A percentile compares a stretch with the other conserved stretches of the same genome.
Evolutionary conservation across 2,888 invertebrate species (phyloP).

Genomic region (Diachrysia chrysitis): DNA sequence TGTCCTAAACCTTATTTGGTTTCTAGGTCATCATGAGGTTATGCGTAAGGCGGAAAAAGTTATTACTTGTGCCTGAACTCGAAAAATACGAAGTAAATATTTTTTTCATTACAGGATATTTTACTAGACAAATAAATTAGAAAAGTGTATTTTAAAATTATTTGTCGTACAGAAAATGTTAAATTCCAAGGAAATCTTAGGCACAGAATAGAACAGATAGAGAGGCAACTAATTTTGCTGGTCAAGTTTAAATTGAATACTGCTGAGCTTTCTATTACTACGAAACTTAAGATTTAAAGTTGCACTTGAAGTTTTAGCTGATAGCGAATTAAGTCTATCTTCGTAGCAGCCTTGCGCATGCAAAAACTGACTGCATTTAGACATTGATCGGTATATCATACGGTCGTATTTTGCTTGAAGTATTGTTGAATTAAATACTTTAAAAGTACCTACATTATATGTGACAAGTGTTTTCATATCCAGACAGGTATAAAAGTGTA

Average conservation of each 20-base stretch:
- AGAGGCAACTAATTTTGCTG: not conserved
- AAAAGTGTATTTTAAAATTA: too few relatives aligned
- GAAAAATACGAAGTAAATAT: not conserved
- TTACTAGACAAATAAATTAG: not conserved
- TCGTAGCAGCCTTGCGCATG: too few relatives aligned
- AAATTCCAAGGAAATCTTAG: not conserved
- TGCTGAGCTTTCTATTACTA: conserved; percentile 1
- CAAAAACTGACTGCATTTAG: not conserved
- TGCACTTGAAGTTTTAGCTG: conserved; percentile 4
- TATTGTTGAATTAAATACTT: conserved; percentile 13
- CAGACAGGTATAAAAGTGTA: conserved; percentile 39
- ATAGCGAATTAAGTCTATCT: conserved; percentile 1
- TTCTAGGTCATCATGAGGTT: conserved; percentile 12
- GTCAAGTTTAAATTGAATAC: not conserved
- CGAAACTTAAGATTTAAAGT: conserved; percentile 4
- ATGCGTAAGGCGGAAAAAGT: conserved; percentile 2
- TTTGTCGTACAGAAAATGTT: too few relatives aligned
- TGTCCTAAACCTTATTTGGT: conserved; percentile 8
- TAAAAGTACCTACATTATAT: conserved; percentile 1
- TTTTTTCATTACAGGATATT: too few relatives aligned
- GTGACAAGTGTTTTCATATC: conserved; percentile 14
- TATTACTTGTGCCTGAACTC: conserved; percentile 9
- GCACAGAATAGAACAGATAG: not conserved
- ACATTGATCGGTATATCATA: not conserved
- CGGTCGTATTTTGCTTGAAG: not conserved